Conservation (phyloP, 2,888 invertebrate genomes). For the Stegophylla sp. region DNA sequence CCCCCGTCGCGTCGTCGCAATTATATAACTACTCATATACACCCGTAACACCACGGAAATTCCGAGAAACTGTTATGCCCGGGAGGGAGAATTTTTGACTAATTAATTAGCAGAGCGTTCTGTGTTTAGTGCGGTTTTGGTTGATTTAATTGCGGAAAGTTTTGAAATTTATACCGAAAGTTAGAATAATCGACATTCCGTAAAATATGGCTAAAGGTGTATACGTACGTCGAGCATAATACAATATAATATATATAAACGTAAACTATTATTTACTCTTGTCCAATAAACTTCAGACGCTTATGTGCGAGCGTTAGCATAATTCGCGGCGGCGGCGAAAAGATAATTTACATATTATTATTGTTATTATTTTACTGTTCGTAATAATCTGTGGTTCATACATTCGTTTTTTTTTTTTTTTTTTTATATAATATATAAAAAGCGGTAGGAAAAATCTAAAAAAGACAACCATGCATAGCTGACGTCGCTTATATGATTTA, state of each 20-base stretch:
- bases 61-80: background rate
- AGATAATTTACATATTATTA: too few relatives aligned
- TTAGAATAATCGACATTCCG: constrained; percentile 27
- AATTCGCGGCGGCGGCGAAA: background rate
- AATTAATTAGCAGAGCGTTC: constrained; percentile 7
- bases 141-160: constrained; percentile 31
- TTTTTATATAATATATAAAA: too few relatives aligned
- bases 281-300: constrained; percentile 36
- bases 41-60: too few relatives aligned
- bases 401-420: too few relatives aligned
- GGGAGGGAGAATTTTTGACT: background rate
- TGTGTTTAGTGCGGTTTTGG: background rate
- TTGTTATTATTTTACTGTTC: too few relatives aligned
- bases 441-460: too few relatives aligned
- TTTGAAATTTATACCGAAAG: constrained; percentile 34
- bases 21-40: too few relatives aligned
- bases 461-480: too few relatives aligned
- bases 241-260: background rate
- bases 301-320: background rate
- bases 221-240: too few relatives aligned
- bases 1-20: too few relatives aligned
- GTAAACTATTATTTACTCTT: constrained; percentile 28
- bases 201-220: background rate
- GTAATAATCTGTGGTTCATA: too few relatives aligned
- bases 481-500: too few relatives aligned